A percentile compares a stretch with the other conserved stretches of the same genome.
Conservation (phyloP, 2,888 invertebrate genomes). For the Andricus quercusramuli region DNA sequence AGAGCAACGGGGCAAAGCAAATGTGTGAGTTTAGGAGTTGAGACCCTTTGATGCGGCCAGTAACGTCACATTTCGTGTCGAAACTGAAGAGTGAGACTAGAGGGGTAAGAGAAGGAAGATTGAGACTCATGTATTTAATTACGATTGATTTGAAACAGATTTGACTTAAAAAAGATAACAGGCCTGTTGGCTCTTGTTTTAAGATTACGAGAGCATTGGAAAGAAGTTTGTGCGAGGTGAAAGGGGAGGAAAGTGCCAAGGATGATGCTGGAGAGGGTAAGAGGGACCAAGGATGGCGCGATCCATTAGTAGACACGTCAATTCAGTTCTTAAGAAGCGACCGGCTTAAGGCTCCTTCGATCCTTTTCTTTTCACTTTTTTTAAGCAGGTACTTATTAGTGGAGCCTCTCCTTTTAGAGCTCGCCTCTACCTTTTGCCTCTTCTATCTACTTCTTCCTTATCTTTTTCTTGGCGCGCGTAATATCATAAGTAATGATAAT, state of each 20-base stretch:
- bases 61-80: slow-evolving; percentile 33
- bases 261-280: slow-evolving; percentile 47
- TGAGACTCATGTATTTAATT: slow-evolving; percentile 57
- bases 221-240: slow-evolving; percentile 38
- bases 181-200: slow-evolving; percentile 66
- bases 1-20: not conserved
- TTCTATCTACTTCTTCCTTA: slow-evolving; percentile 36
- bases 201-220: slow-evolving; percentile 61
- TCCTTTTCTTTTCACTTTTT: slow-evolving; percentile 48
- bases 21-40: slow-evolving; percentile 31
- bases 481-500: slow-evolving; percentile 76
- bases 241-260: slow-evolving; percentile 45
- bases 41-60: slow-evolving; percentile 33
- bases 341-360: slow-evolving; percentile 72
- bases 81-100: slow-evolving; percentile 43
- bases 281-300: slow-evolving; percentile 68
- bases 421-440: slow-evolving; percentile 50
- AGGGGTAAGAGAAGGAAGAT: slow-evolving; percentile 43
- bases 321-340: slow-evolving; percentile 76
- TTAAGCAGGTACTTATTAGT: slow-evolving; percentile 59
- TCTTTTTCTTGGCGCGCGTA: slow-evolving; percentile 49
- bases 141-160: slow-evolving; percentile 58
- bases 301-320: slow-evolving; percentile 78
- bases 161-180: slow-evolving; percentile 57
- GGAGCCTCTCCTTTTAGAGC: slow-evolving; percentile 50